These are phyloP conservation scores for Hepsetus odoe DNA, from an alignment of 2,113 vertebrate species.

Conservation along the genomic window DNA sequence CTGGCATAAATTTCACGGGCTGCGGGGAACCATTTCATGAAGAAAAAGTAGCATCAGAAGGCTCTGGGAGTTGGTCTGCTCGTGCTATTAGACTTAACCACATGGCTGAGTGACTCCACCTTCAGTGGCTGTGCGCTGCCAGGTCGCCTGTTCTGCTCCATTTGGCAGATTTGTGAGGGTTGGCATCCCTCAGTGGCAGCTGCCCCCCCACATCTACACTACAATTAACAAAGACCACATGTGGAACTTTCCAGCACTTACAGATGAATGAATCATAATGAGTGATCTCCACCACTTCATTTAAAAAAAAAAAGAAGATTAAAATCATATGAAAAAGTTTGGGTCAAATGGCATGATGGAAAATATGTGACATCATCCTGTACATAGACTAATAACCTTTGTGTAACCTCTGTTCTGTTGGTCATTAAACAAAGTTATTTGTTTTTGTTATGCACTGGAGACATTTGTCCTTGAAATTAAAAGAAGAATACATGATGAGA, in stretches of 20 bases:
- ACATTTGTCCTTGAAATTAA: no score
- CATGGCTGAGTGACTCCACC: conserved; percentile 1
- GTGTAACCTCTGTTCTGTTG: no score
- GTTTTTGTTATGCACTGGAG: no score
- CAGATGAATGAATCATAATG: neutral
- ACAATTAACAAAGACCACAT: conserved; percentile 8
- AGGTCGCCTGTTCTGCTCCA: conserved; percentile 41
- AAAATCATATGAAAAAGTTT: no score
- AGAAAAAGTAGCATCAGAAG: neutral
- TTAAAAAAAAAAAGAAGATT: no score
- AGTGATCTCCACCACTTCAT: neutral
- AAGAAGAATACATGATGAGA: no score
- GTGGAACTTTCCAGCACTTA: neutral
- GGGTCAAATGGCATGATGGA: no score
- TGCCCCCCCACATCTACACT: conserved; percentile 27
- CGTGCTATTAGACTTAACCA: neutral
- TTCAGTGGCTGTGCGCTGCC: neutral
- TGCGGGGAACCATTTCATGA: neutral
- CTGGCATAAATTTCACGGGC: neutral
- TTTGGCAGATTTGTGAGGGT: conserved; percentile 45
- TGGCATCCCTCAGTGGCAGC: conserved; percentile 31
- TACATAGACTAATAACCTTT: no score
- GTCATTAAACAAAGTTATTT: no score
- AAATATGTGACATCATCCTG: no score
- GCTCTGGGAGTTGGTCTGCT: neutral